Evolutionary conservation across 1,140 invertebrate species (phyloP).

Genomic region (Bactericera cockerelli): DNA sequence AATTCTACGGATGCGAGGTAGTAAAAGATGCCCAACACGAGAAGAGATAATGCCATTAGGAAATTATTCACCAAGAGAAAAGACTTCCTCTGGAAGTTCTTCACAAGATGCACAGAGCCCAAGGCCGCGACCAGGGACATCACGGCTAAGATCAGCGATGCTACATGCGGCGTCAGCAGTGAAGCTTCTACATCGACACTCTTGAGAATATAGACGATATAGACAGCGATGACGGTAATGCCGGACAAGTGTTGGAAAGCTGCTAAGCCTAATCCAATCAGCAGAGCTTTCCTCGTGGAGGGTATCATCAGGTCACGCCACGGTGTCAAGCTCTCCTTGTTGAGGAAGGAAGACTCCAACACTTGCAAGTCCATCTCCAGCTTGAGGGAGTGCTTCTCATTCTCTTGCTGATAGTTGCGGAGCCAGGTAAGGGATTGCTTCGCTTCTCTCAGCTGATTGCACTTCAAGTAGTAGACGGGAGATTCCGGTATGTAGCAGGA

Average conservation of each 20-base stretch:
- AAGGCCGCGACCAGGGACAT: constrained; percentile 35
- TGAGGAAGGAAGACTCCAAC: background rate
- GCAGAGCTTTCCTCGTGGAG: background rate
- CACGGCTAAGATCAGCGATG: constrained; percentile 61
- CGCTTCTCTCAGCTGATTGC: constrained; percentile 33
- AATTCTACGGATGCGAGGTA: constrained; percentile 25
- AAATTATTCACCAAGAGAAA: constrained; percentile 35
- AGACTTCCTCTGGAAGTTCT: constrained; percentile 38
- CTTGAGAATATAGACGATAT: background rate
- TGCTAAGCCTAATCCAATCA: background rate
- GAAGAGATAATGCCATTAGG: constrained; percentile 31
- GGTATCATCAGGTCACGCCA: background rate
- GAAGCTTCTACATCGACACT: no score
- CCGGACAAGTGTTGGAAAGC: background rate
- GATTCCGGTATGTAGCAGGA: constrained; percentile 69
- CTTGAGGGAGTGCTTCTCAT: background rate
- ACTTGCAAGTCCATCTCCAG: background rate
- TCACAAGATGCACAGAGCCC: constrained; percentile 35
- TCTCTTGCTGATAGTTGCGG: constrained; percentile 26
- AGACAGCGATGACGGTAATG: background rate
- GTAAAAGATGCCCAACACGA: constrained; percentile 29
- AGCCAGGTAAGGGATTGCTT: constrained; percentile 37
- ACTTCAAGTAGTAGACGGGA: constrained; percentile 48
- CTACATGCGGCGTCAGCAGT: no score
- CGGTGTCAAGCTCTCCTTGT: background rate